Percentiles rank a stretch among this genome's conserved stretches.
Conservation (phyloP, 2,888 invertebrate genomes). For the Odontomyia ornata region DNA sequence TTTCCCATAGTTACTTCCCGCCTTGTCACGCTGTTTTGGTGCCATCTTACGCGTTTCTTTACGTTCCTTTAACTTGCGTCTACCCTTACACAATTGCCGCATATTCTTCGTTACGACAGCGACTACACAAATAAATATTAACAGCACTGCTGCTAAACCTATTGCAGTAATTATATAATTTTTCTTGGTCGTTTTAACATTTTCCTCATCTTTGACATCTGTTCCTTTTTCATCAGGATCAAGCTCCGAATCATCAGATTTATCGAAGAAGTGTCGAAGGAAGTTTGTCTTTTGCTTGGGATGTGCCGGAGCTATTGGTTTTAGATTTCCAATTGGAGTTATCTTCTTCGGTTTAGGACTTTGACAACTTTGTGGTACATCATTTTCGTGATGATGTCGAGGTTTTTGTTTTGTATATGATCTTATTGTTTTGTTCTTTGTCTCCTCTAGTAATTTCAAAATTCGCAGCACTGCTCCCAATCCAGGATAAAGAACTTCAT, state of each 20-base stretch:
- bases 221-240: constrained; percentile 20
- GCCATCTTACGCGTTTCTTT: constrained; percentile 3
- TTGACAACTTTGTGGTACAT: neutral
- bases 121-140: constrained; percentile 45
- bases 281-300: constrained; percentile 19
- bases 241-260: constrained; percentile 6
- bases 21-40: neutral
- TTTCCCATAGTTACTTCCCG: neutral
- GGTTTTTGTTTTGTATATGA: neutral
- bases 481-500: constrained; percentile 61
- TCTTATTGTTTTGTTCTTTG: neutral
- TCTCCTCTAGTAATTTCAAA: constrained; percentile 52
- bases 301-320: neutral
- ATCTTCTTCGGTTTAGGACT: constrained; percentile 6
- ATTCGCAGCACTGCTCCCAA: constrained; percentile 60
- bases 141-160: constrained; percentile 22
- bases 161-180: constrained; percentile 45
- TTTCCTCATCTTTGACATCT: constrained; percentile 37
- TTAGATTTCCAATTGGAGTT: neutral
- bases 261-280: neutral
- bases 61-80: neutral
- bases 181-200: constrained; percentile 21
- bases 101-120: constrained; percentile 47
- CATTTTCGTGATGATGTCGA: neutral
- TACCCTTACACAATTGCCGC: constrained; percentile 20